Evolutionary conservation across 2,797 vertebrate genomes (phyloP), one percentile per base, ranked within the genome.

Genomic region (Microtus agrestis): DNA sequence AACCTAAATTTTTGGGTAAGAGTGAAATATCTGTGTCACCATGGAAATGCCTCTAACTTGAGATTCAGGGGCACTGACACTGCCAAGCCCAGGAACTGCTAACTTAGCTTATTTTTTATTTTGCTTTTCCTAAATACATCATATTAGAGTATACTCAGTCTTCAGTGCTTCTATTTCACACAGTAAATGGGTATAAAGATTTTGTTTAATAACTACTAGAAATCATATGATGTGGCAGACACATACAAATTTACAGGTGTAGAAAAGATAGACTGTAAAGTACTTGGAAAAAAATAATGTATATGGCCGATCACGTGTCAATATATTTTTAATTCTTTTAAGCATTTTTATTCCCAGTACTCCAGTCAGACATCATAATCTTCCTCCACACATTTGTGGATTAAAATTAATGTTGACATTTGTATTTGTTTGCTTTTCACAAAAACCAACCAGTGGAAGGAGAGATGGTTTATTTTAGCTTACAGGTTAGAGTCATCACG

Each of bases 1-100:
- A 85, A 87, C 5, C 65, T 91, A 89, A 84, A 80, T 76, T 89
- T 95, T 69, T 77, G 51, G 61, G 69, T 78, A 29, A 84, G 85
- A 95, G 8, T 96, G 61, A 95, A 56, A 88, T 77, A 94, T 71
- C 48, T 34, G 40, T 51, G 46, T 87, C 31, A 51, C 19, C 34
- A 56, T 63, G 73, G 87, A 61, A 63, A 63, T n/a, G 59, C 17
- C 7, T 63, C 56, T 48, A 61, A 40, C 81, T 5, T 65, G 81
- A 91, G 29, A 15, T 76, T 76, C 56, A 19, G n/a, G 25, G 10
- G 4, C 48, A 37, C 48, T 87, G 31, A 92, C 1, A 27, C 46
- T 40, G 87, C 77, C 87, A 94, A 92, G 74, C 29, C 63, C 59
- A 37, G 79, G 59, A 95, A 25, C 34, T 84, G 37, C 31, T 48